Conservation (phyloP, 2,113 vertebrate genomes). For the Perca fluviatilis region DNA sequence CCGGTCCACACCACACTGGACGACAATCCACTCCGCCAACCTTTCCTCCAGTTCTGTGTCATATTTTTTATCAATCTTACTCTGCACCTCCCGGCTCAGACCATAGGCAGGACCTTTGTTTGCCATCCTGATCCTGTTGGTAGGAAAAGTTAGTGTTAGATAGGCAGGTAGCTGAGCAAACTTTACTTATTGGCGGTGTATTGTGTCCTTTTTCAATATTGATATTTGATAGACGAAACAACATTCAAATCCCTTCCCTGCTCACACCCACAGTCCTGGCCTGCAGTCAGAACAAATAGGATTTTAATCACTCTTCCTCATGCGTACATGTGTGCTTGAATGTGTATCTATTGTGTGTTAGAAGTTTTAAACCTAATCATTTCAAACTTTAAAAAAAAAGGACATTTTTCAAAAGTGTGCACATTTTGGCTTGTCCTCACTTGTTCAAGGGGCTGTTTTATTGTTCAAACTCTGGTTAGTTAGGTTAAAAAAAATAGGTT, state of each 20-base stretch:
- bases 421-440: background rate
- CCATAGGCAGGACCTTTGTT: conserved; percentile 81
- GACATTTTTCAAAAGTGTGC: background rate
- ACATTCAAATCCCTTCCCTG: conserved; percentile 12
- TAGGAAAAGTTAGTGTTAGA: conserved; percentile 30
- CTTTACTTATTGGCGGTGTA: background rate
- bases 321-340: background rate
- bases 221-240: conserved; percentile 42
- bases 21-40: conserved; percentile 91
- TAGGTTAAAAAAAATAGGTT: background rate
- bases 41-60: conserved; percentile 93
- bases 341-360: background rate
- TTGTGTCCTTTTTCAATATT: conserved; percentile 33
- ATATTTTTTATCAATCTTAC: conserved; percentile 97
- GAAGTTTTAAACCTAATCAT: background rate
- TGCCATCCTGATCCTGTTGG: conserved; percentile 76
- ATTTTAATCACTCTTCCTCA: conserved; percentile 33
- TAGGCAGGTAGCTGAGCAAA: conserved; percentile 13
- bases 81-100: conserved; percentile 88
- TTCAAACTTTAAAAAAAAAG: background rate
- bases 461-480: background rate
- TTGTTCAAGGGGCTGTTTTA: background rate
- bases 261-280: conserved; percentile 51
- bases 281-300: conserved; percentile 41
- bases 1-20: conserved; percentile 88